A percentile compares a stretch with the other conserved stretches of the same genome.
phyloP scores from a whole-genome alignment of 2,888 invertebrate species.

The Ophion ellenae region DNA sequence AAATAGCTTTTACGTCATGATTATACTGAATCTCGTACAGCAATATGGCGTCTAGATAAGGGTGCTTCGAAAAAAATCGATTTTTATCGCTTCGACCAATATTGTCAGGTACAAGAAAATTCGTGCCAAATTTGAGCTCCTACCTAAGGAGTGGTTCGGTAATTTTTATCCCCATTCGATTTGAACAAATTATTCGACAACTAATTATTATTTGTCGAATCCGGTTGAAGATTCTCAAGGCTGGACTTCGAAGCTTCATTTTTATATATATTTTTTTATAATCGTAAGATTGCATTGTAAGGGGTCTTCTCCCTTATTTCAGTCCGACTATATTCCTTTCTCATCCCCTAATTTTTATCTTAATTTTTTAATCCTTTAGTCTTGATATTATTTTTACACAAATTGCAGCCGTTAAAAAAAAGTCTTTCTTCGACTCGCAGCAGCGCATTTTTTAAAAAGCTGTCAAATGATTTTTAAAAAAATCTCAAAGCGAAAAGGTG shows the following conservation, averaged over 20 bases:
- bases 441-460: too few species aligned
- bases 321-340: too few species aligned
- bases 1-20: constrained; percentile 22
- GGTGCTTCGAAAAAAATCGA: constrained; percentile 37
- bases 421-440: too few species aligned
- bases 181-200: not conserved
- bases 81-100: not conserved
- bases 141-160: not conserved
- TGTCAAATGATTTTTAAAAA: not conserved
- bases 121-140: not conserved
- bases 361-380: too few species aligned
- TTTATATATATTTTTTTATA: too few species aligned
- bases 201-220: not conserved
- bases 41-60: constrained; percentile 25
- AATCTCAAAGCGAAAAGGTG: not conserved
- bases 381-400: too few species aligned
- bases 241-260: not conserved
- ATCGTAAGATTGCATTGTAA: too few species aligned
- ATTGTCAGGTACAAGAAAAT: not conserved
- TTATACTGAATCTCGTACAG: constrained; percentile 31
- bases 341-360: too few species aligned
- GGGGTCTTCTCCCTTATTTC: too few species aligned
- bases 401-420: too few species aligned
- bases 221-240: not conserved
- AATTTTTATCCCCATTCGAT: not conserved